Base-by-base conservation (phyloP, 2,797 vertebrate species). In the Hydrolagus colliei region DNA sequence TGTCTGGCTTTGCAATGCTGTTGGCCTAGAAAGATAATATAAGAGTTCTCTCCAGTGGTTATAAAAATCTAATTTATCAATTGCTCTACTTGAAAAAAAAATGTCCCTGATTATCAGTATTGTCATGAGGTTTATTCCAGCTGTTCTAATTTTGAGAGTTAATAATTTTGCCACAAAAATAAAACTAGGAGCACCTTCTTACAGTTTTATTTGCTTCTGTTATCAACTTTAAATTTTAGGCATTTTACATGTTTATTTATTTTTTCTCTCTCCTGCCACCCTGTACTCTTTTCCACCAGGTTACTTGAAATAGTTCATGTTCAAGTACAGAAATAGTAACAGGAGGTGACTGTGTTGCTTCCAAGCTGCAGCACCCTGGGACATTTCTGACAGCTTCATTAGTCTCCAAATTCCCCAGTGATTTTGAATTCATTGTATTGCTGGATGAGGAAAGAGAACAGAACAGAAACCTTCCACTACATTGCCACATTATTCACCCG, bases 331-430 rank as follows among this genome's bases (percentile, higher is more conserved):
- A 71, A 84, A 71, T 71, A 84, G 79, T 35, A 71, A 32, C n/a
- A 67, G 63, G 65, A 84, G 79, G 79, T 84, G 35, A 11, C 65
- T 71, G 41, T 84, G 65, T 67, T 84, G 65, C 79, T n/a, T 35
- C 52, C 14, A n/a, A 84, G 32, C 79, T 71, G 79, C 1, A 52
- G 65, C 32, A 84, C 18, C 52, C 79, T 84, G 79, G 79, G 65
- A 84, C 65, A n/a, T 35, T 84, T 35, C 65, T 84, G 79, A 84
- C 65, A 84, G 65, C 32, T 68, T 52, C 79, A 84, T 84, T 84
- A 84, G 32, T 84, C 79, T 71, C 65, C 79, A 16, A 84, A 84
- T 11, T 71, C 79, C 65, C 79, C 32, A 35, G 8, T 84, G 63
- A 84, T 11, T 84, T 32, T 67, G 63, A 82, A 20, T 82, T 84